Evolutionary conservation across 2,113 vertebrate genomes (phyloP).

Genomic region (Gracilinanus agilis): DNA sequence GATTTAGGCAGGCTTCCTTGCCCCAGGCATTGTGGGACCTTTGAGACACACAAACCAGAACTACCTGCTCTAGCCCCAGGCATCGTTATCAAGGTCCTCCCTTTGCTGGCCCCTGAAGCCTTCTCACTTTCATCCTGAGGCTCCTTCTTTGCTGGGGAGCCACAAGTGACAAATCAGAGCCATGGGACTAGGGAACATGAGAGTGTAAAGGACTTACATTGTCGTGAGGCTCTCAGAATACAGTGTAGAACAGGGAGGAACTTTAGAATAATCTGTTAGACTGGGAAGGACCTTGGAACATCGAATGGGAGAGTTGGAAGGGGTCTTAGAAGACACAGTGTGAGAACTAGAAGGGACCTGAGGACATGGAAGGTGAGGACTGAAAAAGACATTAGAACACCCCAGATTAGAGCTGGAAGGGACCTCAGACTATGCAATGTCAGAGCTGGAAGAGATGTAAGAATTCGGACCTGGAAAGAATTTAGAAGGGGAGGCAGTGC

Average conservation of each 20-base stretch:
- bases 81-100: neutral
- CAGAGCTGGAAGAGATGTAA: neutral
- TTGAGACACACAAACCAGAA: no score
- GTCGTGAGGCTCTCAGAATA: neutral
- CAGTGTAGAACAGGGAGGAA: no score
- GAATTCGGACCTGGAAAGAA: neutral
- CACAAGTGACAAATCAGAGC: neutral
- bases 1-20: neutral
- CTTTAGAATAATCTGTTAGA: neutral
- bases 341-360: neutral
- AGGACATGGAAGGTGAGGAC: neutral
- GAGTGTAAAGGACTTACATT: neutral
- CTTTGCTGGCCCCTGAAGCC: neutral
- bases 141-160: neutral
- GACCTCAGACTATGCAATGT: neutral
- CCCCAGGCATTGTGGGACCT: neutral
- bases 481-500: neutral
- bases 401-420: neutral
- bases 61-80: neutral
- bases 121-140: neutral
- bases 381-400: neutral
- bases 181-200: neutral
- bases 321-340: neutral
- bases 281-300: neutral
- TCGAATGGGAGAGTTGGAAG: neutral